These are phyloP conservation scores for Salvator merianae DNA, from an alignment of 2,113 vertebrate species.

Conservation along the genomic window DNA sequence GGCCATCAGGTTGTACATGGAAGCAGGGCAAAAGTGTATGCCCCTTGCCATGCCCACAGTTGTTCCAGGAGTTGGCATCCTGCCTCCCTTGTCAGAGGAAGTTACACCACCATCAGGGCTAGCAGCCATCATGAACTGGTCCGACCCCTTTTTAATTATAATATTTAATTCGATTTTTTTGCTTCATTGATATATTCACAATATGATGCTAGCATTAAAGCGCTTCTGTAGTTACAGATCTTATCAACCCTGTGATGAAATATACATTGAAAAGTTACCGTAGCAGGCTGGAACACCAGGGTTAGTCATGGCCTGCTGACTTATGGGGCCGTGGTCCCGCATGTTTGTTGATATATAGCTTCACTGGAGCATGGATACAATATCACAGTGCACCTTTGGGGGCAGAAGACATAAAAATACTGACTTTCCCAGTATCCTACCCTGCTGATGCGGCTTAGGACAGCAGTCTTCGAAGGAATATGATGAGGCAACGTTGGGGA, in stretches of 20 bases:
- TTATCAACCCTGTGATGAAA: background rate
- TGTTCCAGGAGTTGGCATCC: too few species aligned
- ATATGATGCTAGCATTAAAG: too few species aligned
- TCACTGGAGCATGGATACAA: background rate
- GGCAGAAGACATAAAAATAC: background rate
- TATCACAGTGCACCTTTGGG: background rate
- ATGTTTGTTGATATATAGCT: background rate
- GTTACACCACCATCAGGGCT: too few species aligned
- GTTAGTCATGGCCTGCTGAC: background rate
- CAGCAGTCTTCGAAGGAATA: too few species aligned
- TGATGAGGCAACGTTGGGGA: background rate
- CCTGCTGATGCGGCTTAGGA: background rate
- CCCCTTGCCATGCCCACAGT: too few species aligned
- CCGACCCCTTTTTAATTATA: too few species aligned
- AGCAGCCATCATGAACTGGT: too few species aligned
- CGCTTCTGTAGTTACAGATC: background rate
- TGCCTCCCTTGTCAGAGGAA: too few species aligned
- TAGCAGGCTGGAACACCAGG: background rate
- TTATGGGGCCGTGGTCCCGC: too few species aligned
- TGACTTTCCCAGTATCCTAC: too few species aligned
- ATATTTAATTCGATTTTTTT: background rate
- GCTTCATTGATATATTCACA: background rate
- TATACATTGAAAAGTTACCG: background rate
- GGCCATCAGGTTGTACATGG: too few species aligned
- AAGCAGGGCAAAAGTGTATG: too few species aligned